Percentiles rank a stretch among this genome's conserved stretches.
Conservation (phyloP, 2,797 vertebrate genomes). For the Enteromius fasciolatus region DNA sequence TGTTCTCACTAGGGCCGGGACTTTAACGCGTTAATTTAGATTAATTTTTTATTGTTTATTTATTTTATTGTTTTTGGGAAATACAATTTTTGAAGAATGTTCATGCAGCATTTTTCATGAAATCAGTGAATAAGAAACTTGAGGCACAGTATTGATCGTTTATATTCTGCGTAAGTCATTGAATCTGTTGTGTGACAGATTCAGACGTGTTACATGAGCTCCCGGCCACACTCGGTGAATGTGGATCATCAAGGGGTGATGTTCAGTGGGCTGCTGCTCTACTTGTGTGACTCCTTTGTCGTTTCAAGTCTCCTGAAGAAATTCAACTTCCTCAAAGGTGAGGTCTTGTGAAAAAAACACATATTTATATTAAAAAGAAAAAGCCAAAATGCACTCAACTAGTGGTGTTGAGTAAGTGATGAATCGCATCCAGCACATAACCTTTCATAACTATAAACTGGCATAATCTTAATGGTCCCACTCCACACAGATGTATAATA, state of each 20-base stretch:
- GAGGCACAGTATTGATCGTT: not conserved
- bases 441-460: not conserved
- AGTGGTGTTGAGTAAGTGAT: no score
- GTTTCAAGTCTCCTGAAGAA: constrained; percentile 92
- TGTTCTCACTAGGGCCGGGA: no score
- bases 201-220: constrained; percentile 92
- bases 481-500: not conserved
- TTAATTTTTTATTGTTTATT: no score
- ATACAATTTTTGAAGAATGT: not conserved
- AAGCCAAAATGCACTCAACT: not conserved
- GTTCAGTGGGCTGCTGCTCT: constrained; percentile 95
- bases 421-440: not conserved
- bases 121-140: no score
- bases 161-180: not conserved
- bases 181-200: constrained; percentile 75
- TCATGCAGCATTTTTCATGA: not conserved
- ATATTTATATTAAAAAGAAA: not conserved
- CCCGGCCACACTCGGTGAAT: constrained; percentile 96
- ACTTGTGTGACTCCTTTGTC: constrained; percentile 97
- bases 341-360: not conserved
- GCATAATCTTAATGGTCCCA: not conserved
- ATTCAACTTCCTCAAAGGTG: constrained; percentile 97
- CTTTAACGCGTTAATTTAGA: no score
- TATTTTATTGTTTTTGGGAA: no score
- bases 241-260: constrained; percentile 87